These are phyloP conservation scores for Medauroidea extradentata DNA, from an alignment of 1,140 invertebrate genomes.

Conservation along the genomic window DNA sequence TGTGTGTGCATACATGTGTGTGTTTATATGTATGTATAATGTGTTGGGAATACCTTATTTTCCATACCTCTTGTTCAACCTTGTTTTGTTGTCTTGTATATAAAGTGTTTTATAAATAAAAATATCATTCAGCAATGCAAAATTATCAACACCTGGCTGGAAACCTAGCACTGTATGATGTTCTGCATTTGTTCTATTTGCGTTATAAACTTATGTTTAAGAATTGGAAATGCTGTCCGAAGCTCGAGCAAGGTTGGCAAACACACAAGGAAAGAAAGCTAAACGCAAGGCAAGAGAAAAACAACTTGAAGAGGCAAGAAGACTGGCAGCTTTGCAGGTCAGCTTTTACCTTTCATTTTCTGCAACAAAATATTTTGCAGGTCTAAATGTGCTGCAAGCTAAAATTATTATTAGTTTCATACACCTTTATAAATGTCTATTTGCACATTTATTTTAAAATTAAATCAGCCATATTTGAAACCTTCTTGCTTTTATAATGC, in stretches of 20 bases:
- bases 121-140: too few species aligned
- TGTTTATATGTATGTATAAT: background rate
- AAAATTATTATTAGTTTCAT: background rate
- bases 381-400: background rate
- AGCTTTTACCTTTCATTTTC: constrained; percentile 24
- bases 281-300: constrained; percentile 98
- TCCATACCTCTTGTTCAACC: too few species aligned
- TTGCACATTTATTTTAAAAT: background rate
- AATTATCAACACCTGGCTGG: too few species aligned
- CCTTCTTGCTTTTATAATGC: background rate
- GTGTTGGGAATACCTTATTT: too few species aligned
- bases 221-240: constrained; percentile 99
- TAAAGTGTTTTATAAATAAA: too few species aligned
- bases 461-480: background rate
- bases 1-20: background rate
- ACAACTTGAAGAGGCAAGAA: constrained; percentile 94
- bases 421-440: background rate
- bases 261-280: constrained; percentile 99
- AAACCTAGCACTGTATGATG: too few species aligned
- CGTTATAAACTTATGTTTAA: constrained; percentile 30
- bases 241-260: constrained; percentile 94
- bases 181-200: too few species aligned
- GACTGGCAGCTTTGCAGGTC: constrained; percentile 90
- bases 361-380: background rate
- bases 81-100: too few species aligned